Evolutionary conservation across 1,140 invertebrate genomes (phyloP).

Genomic region (Brachionus koreanus): DNA sequence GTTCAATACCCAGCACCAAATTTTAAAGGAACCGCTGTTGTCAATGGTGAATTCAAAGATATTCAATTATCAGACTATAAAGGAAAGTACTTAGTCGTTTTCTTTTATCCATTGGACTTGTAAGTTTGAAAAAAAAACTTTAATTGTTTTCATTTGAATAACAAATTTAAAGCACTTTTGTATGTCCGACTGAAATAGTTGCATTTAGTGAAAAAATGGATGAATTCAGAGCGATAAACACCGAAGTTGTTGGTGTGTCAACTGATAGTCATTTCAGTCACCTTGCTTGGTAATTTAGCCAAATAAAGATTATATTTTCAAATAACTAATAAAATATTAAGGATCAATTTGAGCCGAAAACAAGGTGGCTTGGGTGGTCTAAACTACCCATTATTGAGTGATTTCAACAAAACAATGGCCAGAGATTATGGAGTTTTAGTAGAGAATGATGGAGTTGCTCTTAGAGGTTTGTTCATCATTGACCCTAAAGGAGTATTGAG

Average conservation of each 20-base stretch:
- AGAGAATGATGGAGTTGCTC: constrained; percentile 75
- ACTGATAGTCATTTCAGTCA: constrained; percentile 93
- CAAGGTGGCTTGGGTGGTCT: constrained; percentile 83
- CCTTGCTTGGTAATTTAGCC: constrained; percentile 65
- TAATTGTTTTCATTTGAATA: constrained; percentile 4
- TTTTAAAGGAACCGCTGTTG: constrained; percentile 76
- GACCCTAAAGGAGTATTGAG: constrained; percentile 65
- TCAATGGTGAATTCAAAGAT: constrained; percentile 85
- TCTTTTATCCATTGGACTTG: constrained; percentile 94
- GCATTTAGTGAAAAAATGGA: constrained; percentile 85
- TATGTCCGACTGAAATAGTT: constrained; percentile 91
- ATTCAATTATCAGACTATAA: constrained; percentile 80
- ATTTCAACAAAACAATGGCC: constrained; percentile 83
- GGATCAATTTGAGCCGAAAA: constrained; percentile 54
- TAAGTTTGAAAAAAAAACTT: background rate
- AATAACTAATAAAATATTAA: background rate
- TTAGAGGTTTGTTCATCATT: constrained; percentile 70
- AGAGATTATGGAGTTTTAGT: constrained; percentile 80
- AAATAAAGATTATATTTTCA: background rate
- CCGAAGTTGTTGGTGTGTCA: constrained; percentile 82
- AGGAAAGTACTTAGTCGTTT: constrained; percentile 89
- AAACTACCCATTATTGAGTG: constrained; percentile 83
- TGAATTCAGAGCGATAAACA: constrained; percentile 79
- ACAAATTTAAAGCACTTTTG: constrained; percentile 68
- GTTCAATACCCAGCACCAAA: constrained; percentile 65